Percentiles rank a stretch among this genome's conserved stretches.
Conservation (phyloP, 2,113 vertebrate species). For the Carettochelys insculpta region DNA sequence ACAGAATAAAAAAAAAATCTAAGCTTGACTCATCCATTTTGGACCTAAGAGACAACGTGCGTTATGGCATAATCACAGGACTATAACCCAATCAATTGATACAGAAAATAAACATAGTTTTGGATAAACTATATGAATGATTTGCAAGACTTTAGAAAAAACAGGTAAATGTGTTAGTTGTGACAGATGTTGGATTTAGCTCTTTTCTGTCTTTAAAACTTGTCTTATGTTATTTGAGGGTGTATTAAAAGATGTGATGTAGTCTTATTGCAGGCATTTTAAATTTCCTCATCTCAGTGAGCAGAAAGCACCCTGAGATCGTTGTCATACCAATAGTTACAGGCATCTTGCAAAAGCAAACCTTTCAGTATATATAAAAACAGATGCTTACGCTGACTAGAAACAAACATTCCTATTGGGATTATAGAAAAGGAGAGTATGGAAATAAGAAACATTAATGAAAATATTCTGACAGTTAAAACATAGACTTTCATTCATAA, state of each 20-base stretch:
- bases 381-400: neutral
- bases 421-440: constrained; percentile 7
- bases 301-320: neutral
- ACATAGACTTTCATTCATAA: constrained; percentile 65
- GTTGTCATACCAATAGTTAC: neutral
- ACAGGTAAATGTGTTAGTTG: neutral
- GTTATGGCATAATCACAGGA: constrained; percentile 5
- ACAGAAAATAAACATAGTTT: constrained; percentile 10
- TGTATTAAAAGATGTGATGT: neutral
- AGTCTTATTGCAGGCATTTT: neutral
- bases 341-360: constrained; percentile 43
- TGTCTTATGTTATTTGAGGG: neutral
- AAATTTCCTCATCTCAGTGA: neutral
- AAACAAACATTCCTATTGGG: neutral
- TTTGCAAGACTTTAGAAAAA: neutral
- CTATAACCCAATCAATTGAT: neutral
- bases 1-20: constrained; percentile 36
- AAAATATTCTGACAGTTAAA: constrained; percentile 70
- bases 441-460: constrained; percentile 58
- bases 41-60: neutral
- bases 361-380: neutral
- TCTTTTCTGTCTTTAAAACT: neutral
- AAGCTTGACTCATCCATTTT: constrained; percentile 12
- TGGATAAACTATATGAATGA: neutral
- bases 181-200: neutral